phyloP scores from a whole-genome alignment of 2,113 vertebrate genomes.

The Camelus bactrianus region DNA sequence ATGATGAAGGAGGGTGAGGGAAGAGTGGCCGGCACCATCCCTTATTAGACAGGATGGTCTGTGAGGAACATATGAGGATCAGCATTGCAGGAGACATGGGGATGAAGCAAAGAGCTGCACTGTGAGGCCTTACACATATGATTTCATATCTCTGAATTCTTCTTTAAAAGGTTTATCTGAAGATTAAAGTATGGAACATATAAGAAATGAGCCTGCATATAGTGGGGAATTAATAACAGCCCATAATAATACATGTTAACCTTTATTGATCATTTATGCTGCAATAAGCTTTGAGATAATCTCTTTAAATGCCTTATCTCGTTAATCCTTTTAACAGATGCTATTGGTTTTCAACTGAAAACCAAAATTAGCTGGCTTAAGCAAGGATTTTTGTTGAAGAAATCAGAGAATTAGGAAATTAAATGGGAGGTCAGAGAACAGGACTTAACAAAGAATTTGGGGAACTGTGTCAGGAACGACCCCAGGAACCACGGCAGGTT shows the following conservation, averaged over 20 bases:
- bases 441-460: neutral
- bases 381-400: constrained; percentile 28
- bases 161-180: constrained; percentile 20
- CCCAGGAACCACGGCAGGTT: neutral
- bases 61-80: neutral
- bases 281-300: constrained; percentile 45
- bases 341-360: constrained; percentile 41
- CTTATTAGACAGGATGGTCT: neutral
- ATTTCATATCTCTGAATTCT: neutral
- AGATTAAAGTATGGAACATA: constrained; percentile 14
- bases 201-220: neutral
- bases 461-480: neutral
- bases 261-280: constrained; percentile 43
- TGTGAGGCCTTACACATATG: neutral
- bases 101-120: neutral
- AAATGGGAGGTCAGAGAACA: neutral
- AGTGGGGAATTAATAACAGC: constrained; percentile 1
- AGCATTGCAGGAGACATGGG: neutral
- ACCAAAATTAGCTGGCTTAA: constrained; percentile 11
- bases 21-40: neutral
- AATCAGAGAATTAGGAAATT: constrained; percentile 39
- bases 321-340: constrained; percentile 39
- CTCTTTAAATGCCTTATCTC: constrained; percentile 37
- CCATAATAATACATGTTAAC: constrained; percentile 17
- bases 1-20: neutral